A percentile compares a stretch with the other conserved stretches of the same genome.
Evolutionary conservation across 2,797 vertebrate genomes (phyloP).

Genomic region (Borostomias antarcticus): DNA sequence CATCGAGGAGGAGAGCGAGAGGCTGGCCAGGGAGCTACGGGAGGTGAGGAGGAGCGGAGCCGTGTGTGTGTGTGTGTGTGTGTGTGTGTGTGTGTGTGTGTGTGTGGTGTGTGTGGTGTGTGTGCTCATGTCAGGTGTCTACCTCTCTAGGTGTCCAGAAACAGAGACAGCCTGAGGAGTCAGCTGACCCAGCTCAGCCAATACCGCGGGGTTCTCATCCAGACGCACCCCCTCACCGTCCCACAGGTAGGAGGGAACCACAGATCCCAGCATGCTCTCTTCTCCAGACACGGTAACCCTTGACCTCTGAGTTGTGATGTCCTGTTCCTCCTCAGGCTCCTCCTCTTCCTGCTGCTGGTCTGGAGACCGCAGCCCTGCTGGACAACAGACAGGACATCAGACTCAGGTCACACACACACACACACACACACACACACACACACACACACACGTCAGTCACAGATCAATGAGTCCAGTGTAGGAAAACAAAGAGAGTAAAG

Average conservation of each 20-base stretch:
- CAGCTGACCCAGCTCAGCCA: conserved; percentile 71
- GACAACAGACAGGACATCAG: conserved; percentile 34
- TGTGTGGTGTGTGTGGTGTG: neutral
- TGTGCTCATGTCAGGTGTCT: conserved; percentile 6
- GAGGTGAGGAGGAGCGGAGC: conserved; percentile 59
- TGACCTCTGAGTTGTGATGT: neutral
- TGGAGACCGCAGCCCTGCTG: conserved; percentile 21
- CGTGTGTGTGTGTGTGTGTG: neutral
- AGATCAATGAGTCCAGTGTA: conserved; percentile 81
- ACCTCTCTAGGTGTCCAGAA: conserved; percentile 55
- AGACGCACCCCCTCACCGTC: conserved; percentile 72
- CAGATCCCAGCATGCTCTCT: neutral
- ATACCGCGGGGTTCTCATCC: conserved; percentile 73
- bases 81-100: neutral
- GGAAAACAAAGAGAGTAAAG: conserved; percentile 41
- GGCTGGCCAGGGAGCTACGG: conserved; percentile 76
- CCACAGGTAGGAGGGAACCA: conserved; percentile 50
- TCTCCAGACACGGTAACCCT: neutral
- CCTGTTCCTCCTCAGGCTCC: conserved; percentile 1
- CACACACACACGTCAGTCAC: neutral
- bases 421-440: neutral
- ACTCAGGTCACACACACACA: conserved; percentile 28
- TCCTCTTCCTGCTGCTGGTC: conserved; percentile 1
- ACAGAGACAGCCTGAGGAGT: conserved; percentile 69
- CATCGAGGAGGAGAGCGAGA: conserved; percentile 82